phyloP scores from a whole-genome alignment of 2,888 invertebrate genomes.

The Lasius platythorax region DNA sequence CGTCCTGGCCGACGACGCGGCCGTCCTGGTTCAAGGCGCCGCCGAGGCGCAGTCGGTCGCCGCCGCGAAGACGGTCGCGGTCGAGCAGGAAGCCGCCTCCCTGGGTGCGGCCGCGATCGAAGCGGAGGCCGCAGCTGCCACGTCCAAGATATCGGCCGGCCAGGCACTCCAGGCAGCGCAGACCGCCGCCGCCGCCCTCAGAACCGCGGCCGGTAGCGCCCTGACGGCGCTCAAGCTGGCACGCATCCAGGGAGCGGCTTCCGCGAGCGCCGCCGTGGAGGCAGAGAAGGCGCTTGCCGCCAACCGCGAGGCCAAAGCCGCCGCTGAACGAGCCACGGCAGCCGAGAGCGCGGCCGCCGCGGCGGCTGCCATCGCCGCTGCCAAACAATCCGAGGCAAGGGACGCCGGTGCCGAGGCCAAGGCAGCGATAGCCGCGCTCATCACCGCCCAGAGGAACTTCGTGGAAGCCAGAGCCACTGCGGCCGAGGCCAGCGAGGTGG shows the following conservation, averaged over 20 bases:
- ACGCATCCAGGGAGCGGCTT: background rate
- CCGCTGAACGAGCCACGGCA: conserved; percentile 17
- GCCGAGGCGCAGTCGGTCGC: conserved; percentile 23
- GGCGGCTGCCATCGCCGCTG: background rate
- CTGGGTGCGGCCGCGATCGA: background rate
- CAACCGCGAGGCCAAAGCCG: background rate
- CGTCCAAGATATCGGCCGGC: background rate
- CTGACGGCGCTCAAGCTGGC: background rate
- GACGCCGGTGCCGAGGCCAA: background rate
- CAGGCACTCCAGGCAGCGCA: background rate
- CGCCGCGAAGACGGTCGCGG: conserved; percentile 17
- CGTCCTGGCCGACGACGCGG: conserved; percentile 9
- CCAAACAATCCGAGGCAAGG: background rate
- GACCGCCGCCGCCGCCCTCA: background rate
- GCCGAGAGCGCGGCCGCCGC: conserved; percentile 21
- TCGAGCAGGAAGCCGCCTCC: conserved; percentile 3
- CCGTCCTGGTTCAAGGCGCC: background rate
- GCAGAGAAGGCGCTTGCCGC: background rate
- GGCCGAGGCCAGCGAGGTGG: background rate
- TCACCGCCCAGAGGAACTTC: conserved; percentile 7
- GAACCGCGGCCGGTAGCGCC: conserved; percentile 1
- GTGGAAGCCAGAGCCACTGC: conserved; percentile 41
- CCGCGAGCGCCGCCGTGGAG: background rate
- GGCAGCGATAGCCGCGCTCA: background rate
- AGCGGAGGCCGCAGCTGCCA: background rate